Evolutionary conservation across 2,797 vertebrate species (phyloP).

Genomic region (Callimico goeldii): DNA sequence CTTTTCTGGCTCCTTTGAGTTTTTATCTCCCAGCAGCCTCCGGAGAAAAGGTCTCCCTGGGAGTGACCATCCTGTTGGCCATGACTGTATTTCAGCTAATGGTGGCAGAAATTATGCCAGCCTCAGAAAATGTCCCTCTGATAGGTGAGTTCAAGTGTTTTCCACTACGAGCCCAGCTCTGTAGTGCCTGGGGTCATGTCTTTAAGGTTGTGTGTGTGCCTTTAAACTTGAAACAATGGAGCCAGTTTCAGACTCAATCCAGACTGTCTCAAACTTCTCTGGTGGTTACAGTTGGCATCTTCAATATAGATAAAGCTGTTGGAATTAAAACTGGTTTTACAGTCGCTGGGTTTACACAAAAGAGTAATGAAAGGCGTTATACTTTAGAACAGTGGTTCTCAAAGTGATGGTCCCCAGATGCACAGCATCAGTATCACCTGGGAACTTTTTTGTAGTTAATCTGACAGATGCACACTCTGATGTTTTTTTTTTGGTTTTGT

Average conservation of each 20-base stretch:
- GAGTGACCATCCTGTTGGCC: conserved; percentile 96
- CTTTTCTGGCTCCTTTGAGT: conserved; percentile 95
- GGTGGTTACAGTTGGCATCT: neutral
- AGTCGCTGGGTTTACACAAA: neutral
- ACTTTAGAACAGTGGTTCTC: neutral
- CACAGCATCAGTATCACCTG: neutral
- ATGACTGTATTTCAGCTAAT: conserved; percentile 98
- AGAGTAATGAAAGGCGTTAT: neutral
- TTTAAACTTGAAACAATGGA: neutral
- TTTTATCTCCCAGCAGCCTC: conserved; percentile 98
- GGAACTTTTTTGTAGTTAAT: neutral
- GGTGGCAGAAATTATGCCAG: conserved; percentile 99
- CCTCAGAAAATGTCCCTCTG: conserved; percentile 96
- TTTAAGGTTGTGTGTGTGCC: neutral
- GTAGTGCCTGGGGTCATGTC: neutral
- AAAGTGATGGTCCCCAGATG: neutral
- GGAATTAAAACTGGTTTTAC: neutral
- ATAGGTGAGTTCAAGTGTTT: conserved; percentile 89
- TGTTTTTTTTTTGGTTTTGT: too few relatives aligned
- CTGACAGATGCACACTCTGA: too few relatives aligned
- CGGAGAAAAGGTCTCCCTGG: conserved; percentile 97
- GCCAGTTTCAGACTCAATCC: neutral
- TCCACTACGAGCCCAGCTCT: neutral
- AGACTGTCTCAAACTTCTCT: neutral
- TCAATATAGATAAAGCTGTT: neutral